Evolutionary conservation across 2,888 invertebrate species (phyloP), one percentile per base, ranked within the genome.

Genomic region (Argyresthia goedartella): DNA sequence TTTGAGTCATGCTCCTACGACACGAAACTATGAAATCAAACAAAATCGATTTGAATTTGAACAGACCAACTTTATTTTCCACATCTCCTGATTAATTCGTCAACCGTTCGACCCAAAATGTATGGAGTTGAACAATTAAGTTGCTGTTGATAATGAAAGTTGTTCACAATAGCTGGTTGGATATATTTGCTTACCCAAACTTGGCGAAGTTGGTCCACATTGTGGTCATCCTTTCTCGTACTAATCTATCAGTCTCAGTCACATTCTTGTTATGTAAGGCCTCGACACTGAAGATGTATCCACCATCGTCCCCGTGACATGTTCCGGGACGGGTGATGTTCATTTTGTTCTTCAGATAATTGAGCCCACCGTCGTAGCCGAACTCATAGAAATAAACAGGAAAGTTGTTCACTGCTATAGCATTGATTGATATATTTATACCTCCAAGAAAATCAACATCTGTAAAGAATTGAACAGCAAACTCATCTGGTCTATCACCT

Each of bases 121-220:
- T n/a, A n/a, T n/a, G n/a, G n/a, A n/a, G n/a, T n/a, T n/a, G n/a
- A n/a, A n/a, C n/a, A n/a, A n/a, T n/a, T n/a, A n/a, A n/a, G n/a
- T n/a, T n/a, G n/a, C n/a, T n/a, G n/a, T n/a, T n/a, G n/a, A n/a
- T n/a, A n/a, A n/a, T n/a, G n/a, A n/a, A n/a, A n/a, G n/a, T n/a
- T n/a, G n/a, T n/a, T n/a, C 25, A 25, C 25, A 25, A 25, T 25
- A 25, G 25, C 25, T 25, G 25, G 25, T 25, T 25, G 25, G 25
- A 25, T 25, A 6, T 25, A 6, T 25, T 25, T 25, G 63, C 76
- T 71, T 65, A 89, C 78, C 88, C 85, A 60, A 69, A 70, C 63
- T 87, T 88, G 0, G 91, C 91, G 66, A 92, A 92, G 60, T 91
- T 90, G 0, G 90, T 87, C 91, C 91, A 91, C 71, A 91, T 70